Evolutionary conservation across 2,797 vertebrate species (phyloP).

Genomic region (Gymnodraco acuticeps): DNA sequence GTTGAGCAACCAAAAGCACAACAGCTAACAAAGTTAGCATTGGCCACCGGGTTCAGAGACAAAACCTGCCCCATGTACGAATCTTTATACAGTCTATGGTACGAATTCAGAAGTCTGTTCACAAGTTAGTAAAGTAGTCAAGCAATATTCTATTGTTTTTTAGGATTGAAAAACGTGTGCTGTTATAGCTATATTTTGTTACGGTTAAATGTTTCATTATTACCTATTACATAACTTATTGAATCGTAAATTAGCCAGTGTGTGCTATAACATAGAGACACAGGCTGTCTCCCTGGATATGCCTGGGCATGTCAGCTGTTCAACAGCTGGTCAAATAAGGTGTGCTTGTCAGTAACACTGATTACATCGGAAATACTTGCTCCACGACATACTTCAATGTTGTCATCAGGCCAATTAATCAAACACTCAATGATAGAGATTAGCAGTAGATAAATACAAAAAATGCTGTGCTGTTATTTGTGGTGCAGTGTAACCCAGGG

Average conservation of each 20-base stretch:
- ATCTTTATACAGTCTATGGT: no score
- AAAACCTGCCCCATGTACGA: not conserved
- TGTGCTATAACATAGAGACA: not conserved
- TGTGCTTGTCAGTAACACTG: conserved; percentile 5
- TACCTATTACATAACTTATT: not conserved
- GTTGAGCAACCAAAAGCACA: not conserved
- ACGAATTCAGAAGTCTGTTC: not conserved
- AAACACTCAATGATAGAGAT: not conserved
- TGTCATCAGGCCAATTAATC: no score
- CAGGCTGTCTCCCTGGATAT: conserved; percentile 21
- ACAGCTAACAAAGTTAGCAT: conserved; percentile 20
- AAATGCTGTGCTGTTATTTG: not conserved
- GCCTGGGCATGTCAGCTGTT: conserved; percentile 57
- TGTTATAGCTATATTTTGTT: not conserved
- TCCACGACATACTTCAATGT: not conserved
- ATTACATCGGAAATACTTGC: not conserved
- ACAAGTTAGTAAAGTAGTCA: not conserved
- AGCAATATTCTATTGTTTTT: not conserved
- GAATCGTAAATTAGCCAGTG: not conserved
- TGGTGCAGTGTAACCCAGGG: not conserved
- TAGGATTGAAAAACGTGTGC: rapidly evolving
- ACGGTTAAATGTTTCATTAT: not conserved
- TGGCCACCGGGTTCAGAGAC: conserved; percentile 18
- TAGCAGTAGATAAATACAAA: not conserved
- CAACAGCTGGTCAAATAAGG: not conserved